These are phyloP conservation scores for Centropyge bicolor DNA, from an alignment of 2,797 vertebrate species.

Conservation along the genomic window DNA sequence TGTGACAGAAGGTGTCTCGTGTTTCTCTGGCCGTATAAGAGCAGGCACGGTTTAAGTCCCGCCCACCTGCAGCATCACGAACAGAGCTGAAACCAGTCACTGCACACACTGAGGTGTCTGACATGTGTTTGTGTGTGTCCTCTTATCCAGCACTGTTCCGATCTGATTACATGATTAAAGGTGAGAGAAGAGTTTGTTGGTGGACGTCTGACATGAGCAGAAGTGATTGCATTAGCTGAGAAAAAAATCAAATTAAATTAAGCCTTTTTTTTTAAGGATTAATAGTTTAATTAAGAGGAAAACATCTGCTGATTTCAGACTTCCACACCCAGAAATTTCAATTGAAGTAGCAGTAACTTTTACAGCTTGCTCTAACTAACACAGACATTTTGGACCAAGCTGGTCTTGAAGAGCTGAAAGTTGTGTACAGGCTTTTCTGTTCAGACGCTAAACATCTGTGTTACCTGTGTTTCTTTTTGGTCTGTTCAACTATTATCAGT, in stretches of 20 bases:
- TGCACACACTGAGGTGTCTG: slow-evolving; percentile 47
- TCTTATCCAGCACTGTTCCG: not conserved
- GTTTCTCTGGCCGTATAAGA: slow-evolving; percentile 72
- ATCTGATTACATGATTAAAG: slow-evolving; percentile 16
- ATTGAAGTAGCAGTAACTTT: slow-evolving; percentile 5
- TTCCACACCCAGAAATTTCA: not conserved
- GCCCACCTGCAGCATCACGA: slow-evolving; percentile 33
- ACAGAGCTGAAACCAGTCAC: slow-evolving; percentile 57
- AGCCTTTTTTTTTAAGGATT: not conserved
- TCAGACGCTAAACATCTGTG: not conserved
- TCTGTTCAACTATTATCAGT: not conserved
- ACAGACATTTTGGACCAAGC: slow-evolving; percentile 15
- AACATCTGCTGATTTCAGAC: slow-evolving; percentile 51
- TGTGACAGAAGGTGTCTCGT: slow-evolving; percentile 34
- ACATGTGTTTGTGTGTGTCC: not conserved
- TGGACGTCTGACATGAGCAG: slow-evolving; percentile 65
- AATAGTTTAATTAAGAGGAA: not conserved
- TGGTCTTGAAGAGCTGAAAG: slow-evolving; percentile 57
- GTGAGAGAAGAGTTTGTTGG: not conserved
- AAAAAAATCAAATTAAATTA: not conserved
- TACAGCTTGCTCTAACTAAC: slow-evolving; percentile 70
- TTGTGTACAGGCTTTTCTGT: slow-evolving; percentile 46
- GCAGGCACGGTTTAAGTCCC: slow-evolving; percentile 28
- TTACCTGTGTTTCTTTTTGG: not conserved
- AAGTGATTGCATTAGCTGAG: not conserved